These are phyloP conservation scores for Callosobruchus maculatus DNA, from an alignment of 2,888 invertebrate genomes.

Conservation along the genomic window DNA sequence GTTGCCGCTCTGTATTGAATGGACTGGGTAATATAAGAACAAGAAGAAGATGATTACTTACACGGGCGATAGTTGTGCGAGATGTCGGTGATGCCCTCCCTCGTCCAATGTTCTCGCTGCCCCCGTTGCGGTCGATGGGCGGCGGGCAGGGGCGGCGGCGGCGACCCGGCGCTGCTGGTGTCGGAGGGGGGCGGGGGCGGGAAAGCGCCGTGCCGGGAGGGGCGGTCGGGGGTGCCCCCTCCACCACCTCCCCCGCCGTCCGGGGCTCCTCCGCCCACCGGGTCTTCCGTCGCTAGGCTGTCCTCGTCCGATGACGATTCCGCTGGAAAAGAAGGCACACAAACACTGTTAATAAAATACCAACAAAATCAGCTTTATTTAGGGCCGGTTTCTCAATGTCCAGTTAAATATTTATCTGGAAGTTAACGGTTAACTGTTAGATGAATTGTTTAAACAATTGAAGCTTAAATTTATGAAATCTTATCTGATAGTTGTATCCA, in stretches of 20 bases:
- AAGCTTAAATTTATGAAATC: no score
- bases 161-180: constrained; percentile 69
- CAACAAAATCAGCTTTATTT: no score
- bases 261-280: constrained; percentile 53
- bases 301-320: constrained; percentile 84
- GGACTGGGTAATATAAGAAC: no score
- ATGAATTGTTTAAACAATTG: no score
- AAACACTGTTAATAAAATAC: no score
- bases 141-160: constrained; percentile 52
- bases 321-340: no score
- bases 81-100: constrained; percentile 65
- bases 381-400: no score
- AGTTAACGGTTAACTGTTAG: no score
- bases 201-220: constrained; percentile 36
- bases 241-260: constrained; percentile 61
- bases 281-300: constrained; percentile 70
- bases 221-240: constrained; percentile 55
- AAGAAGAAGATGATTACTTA: constrained; percentile 47
- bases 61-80: constrained; percentile 62
- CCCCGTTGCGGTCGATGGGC: constrained; percentile 24
- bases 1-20: no score
- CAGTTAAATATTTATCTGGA: no score
- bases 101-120: constrained; percentile 53
- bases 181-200: constrained; percentile 69
- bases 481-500: no score